Conservation (phyloP, 2,888 invertebrate species). For the Apoda limacodes region DNA sequence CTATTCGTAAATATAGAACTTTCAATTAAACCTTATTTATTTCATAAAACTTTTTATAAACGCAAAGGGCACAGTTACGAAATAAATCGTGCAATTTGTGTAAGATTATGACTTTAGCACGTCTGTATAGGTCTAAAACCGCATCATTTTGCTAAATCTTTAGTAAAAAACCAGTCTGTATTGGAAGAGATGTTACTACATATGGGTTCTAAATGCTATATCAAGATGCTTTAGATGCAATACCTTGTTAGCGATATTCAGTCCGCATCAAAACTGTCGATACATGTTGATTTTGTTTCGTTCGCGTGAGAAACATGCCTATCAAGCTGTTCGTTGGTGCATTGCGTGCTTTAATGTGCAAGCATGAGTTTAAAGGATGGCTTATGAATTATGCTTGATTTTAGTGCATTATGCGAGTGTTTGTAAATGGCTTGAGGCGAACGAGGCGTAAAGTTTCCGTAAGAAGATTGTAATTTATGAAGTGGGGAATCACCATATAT, state of each 20-base stretch:
- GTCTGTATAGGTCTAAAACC: no score
- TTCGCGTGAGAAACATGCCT: slow-evolving; percentile 38
- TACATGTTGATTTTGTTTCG: slow-evolving; percentile 21
- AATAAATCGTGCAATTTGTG: no score
- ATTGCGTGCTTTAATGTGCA: slow-evolving; percentile 41
- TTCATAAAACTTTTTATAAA: slow-evolving; percentile 21
- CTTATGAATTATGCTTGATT: slow-evolving; percentile 27
- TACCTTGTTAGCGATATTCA: slow-evolving; percentile 20
- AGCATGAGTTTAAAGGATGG: slow-evolving; percentile 39
- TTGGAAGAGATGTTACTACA: no score
- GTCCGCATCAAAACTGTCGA: slow-evolving; percentile 15
- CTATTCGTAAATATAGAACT: slow-evolving; percentile 58
- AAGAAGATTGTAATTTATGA: slow-evolving; percentile 8
- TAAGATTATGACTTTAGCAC: no score
- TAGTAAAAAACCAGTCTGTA: no score
- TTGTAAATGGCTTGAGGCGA: no score
- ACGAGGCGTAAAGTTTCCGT: slow-evolving; percentile 32
- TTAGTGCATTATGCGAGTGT: no score
- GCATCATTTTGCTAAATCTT: no score
- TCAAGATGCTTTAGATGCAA: no score
- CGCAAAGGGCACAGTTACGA: no score
- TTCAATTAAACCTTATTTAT: slow-evolving; percentile 41
- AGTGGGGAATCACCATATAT: not conserved
- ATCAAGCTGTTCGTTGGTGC: slow-evolving; percentile 30
- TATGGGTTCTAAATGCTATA: no score